phyloP scores from a whole-genome alignment of 2,113 vertebrate genomes.

The Pontoporia blainvillei region DNA sequence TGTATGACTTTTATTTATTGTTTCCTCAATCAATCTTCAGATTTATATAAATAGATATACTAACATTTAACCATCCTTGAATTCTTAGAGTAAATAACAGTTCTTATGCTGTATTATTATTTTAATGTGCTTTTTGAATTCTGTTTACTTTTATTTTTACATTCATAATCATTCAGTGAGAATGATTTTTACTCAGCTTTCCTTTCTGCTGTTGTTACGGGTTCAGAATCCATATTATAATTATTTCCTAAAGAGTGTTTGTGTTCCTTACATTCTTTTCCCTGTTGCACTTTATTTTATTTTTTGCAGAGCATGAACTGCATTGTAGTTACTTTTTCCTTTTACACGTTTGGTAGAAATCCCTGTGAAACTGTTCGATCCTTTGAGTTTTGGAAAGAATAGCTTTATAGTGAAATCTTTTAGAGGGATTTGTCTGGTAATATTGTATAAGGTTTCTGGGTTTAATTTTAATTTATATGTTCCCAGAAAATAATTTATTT shows the following conservation, averaged over 20 bases:
- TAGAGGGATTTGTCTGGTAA: not conserved
- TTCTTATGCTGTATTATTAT: not conserved
- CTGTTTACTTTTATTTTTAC: not conserved
- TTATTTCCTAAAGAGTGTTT: not conserved
- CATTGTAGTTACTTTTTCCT: not conserved
- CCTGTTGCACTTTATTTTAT: not conserved
- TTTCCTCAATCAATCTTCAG: not conserved
- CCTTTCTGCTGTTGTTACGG: not conserved
- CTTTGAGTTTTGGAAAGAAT: not conserved
- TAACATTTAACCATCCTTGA: not conserved
- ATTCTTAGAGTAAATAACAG: not conserved
- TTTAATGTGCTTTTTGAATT: not conserved
- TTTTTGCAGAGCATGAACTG: not conserved
- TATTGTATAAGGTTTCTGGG: not conserved
- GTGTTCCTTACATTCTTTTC: not conserved
- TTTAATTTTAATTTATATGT: not conserved
- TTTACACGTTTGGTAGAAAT: not conserved
- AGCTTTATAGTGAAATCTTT: not conserved
- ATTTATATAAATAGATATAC: not conserved
- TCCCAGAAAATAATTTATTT: not conserved
- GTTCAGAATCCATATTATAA: not conserved
- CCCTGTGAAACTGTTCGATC: not conserved
- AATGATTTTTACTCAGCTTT: not conserved
- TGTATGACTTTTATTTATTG: not conserved
- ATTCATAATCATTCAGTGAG: not conserved